phyloP scores from a whole-genome alignment of 1,140 invertebrate species.

The Neoseiulus cucumeris region DNA sequence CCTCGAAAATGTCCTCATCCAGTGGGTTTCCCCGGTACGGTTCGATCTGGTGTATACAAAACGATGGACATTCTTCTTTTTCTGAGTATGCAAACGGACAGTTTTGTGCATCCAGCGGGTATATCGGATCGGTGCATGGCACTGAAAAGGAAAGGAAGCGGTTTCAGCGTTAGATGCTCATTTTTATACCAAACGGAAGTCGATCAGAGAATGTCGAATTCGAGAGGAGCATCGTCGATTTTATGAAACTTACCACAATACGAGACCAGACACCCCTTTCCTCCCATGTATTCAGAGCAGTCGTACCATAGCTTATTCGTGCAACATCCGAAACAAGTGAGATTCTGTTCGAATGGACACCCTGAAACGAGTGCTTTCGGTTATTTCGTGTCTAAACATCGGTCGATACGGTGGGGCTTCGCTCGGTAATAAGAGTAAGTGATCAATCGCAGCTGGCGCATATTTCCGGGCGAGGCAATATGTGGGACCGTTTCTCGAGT shows the following conservation, averaged over 20 bases:
- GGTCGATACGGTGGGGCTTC: too few species aligned
- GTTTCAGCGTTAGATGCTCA: too few species aligned
- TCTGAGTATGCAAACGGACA: neutral
- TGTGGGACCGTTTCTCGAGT: too few species aligned
- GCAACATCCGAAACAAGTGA: neutral
- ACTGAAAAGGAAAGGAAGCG: neutral
- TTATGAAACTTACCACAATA: slow-evolving; percentile 9
- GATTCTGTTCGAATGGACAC: neutral
- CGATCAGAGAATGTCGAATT: neutral
- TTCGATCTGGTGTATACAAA: neutral
- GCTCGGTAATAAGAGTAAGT: too few species aligned
- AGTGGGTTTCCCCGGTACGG: neutral
- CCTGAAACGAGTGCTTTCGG: neutral
- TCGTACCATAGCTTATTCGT: slow-evolving; percentile 9
- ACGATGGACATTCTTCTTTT: slow-evolving; percentile 9
- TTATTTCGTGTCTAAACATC: too few species aligned
- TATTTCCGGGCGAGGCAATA: too few species aligned
- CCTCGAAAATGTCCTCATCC: neutral
- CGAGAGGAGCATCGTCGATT: too few species aligned
- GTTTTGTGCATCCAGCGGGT: neutral
- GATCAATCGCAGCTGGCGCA: too few species aligned
- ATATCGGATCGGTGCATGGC: neutral
- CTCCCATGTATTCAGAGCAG: slow-evolving; percentile 3
- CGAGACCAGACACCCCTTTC: neutral
- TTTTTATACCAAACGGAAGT: too few species aligned